Evolutionary conservation across 1,140 invertebrate genomes (phyloP), one percentile per base, ranked within the genome.

Genomic region (Bombus cullumanus): DNA sequence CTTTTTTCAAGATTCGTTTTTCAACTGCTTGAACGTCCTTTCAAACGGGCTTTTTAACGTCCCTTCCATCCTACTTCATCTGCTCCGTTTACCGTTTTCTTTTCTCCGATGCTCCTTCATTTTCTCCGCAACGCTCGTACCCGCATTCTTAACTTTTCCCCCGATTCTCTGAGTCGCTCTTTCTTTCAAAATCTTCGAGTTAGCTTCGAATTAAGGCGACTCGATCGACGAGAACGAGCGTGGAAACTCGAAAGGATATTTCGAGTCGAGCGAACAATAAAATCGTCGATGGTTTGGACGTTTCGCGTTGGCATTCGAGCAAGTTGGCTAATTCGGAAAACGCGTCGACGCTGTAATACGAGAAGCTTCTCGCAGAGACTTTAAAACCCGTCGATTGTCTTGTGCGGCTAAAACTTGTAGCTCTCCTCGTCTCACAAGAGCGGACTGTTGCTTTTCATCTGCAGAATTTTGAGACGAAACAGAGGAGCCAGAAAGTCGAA

Each of bases 21-120:
- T 81, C 64, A 86, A 47, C n/a, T n/a, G n/a, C n/a, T n/a, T n/a
- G n/a, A n/a, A n/a, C n/a, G n/a, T n/a, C n/a, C n/a, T n/a, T n/a
- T n/a, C n/a, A n/a, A n/a, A n/a, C 89, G 81, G 80, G 73, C 89
- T 80, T 89, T 89, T 89, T 89, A 86, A 82, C 64, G 78, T 41
- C 76, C 73, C 76, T 39, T 84, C 81, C 76, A 82, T 82, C 78
- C 88, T 88, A 71, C 78, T 92, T 85, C 78, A 66, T 79, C 75
- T 39, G 41, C 62, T 69, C 78, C 72, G 72, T 83, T 81, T 62
- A 77, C 81, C 84, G 79, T 47, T 78, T 25, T 72, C 28, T 80
- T 81, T 73, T 64, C 69, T 66, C 72, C 85, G 0, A 31, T 6
- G 64, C n/a, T 64, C 2, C 13, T 31, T 8, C 4, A 0, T 18